Evolutionary conservation across 2,888 invertebrate genomes (phyloP), one percentile per base, ranked within the genome.

Genomic region (Tyria jacobaeae): DNA sequence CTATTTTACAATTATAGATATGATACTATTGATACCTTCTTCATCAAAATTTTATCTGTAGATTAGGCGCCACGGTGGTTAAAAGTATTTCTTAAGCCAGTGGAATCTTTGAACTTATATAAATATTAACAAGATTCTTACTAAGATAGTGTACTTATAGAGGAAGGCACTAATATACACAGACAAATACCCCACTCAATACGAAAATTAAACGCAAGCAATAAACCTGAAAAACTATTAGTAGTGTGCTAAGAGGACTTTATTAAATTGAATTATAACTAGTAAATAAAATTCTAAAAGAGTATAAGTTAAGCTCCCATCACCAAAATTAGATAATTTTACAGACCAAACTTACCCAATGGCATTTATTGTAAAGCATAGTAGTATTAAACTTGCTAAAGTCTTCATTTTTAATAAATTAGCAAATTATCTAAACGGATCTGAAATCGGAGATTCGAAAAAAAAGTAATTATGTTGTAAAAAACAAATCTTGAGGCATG

Each of bases 261-360:
- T n/a, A 41, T 17, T 21, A 41, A 1, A 21, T 44, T 10, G 9
- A 41, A 41, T 44, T 21, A 15, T 21, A 6, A 34, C 21, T 34
- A 15, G 14, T 35, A 34, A 51, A 24, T 24, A 21, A 34, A 51
- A 24, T 24, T 14, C 34, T 24, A 51, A 3, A 35, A 51, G 24
- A 14, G 34, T 15, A 15, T 35, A 15, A 24, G 21, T 51, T 35
- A 51, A 35, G 49, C 21, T 44, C 2, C 54, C 66, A n/a, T 49
- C 70, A 67, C 70, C 66, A 12, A 51, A 60, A 41, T 51, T 21
- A 1, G 25, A 5, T 10, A 31, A 47, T 35, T 37, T 34, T 61
- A 3, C 27, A 17, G 25, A 24, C 37, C 21, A 62, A 50, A 76
- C 76, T 76, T 68, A 76, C 76, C 76, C 57, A 55, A 35, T 24